Conservation (phyloP, 92 coral and sea anemone genomes). For the Umimayanthus chanpuru region DNA sequence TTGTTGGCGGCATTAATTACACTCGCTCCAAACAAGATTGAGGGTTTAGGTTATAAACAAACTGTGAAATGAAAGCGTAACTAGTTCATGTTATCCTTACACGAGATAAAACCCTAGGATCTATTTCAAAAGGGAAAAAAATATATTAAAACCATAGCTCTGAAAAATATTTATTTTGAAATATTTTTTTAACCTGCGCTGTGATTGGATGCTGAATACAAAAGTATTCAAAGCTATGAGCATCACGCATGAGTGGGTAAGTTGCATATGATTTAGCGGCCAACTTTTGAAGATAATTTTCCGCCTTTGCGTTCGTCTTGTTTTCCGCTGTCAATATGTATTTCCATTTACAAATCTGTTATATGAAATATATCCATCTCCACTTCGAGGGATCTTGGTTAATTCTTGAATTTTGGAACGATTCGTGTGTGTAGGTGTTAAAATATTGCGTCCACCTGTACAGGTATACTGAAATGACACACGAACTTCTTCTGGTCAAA, state of each 20-base stretch:
- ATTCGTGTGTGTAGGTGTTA: conserved; percentile 4
- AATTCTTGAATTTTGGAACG: not conserved
- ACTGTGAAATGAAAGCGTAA: not conserved
- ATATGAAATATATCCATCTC: not conserved
- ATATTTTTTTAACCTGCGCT: not conserved
- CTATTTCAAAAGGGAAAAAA: not conserved
- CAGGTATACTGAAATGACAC: not conserved
- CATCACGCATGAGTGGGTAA: not conserved
- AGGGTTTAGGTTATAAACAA: not conserved
- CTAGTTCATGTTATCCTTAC: not conserved
- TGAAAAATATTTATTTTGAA: not conserved
- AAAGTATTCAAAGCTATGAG: not conserved
- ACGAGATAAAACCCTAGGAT: not conserved
- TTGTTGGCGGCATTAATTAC: not conserved
- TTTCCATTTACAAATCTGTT: not conserved
- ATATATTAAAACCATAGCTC: not conserved
- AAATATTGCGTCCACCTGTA: not conserved
- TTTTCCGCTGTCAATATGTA: not conserved
- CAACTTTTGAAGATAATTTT: not conserved
- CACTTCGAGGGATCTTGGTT: not conserved
- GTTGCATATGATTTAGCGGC: not conserved
- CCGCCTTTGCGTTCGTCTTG: not conserved
- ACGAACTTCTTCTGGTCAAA: not conserved
- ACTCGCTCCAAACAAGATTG: not conserved
- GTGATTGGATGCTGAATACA: not conserved